Evolutionary conservation across 2,888 invertebrate species (phyloP), one percentile per base, ranked within the genome.

Genomic region (Dynastes maya): DNA sequence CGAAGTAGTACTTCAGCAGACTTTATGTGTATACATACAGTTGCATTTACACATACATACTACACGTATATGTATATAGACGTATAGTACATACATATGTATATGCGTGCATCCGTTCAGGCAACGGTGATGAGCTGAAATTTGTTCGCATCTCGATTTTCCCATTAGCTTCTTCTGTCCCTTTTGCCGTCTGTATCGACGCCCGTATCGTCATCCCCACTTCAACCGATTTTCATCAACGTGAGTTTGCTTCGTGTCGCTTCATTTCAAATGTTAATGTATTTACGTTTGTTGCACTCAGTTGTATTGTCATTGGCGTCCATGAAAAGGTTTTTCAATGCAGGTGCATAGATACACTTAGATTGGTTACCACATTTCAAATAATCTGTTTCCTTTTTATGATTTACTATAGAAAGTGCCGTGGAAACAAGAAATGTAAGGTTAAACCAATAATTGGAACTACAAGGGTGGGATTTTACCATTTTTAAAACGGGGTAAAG

Each of bases 211-310:
- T 37, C 65, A 65, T 40, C 16, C 11, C 9, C 40, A 16, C 45
- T 22, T 65, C 65, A 40, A 13, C 37, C 13, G 40, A 45, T 45
- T 45, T 45, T 45, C 45, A 2, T 8, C 11, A 45, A 11, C 22
- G 40, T 40, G 65, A 37, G 32, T 37, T 22, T 53, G 32, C 72
- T 74, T 80, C 72, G 64, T 61, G 55, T 51, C 78, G 76, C 16
- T 78, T 80, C 81, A 80, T 81, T 81, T 82, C 80, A 82, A 82
- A 82, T 82, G 81, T 81, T 82, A 83, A 83, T 83, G 80, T 76
- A 79, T 74, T 53, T 53, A 9, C 64, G 64, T 64, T 64, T 64
- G 64, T 37, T 64, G 64, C 64, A 32, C 64, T n/a, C 32, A 16
- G 37, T 40, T 64, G 37, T 64, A 32, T 6, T 37, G 64, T 13